Evolutionary conservation across 2,888 invertebrate species (phyloP).

Genomic region (Lasioglossum zephyrum): DNA sequence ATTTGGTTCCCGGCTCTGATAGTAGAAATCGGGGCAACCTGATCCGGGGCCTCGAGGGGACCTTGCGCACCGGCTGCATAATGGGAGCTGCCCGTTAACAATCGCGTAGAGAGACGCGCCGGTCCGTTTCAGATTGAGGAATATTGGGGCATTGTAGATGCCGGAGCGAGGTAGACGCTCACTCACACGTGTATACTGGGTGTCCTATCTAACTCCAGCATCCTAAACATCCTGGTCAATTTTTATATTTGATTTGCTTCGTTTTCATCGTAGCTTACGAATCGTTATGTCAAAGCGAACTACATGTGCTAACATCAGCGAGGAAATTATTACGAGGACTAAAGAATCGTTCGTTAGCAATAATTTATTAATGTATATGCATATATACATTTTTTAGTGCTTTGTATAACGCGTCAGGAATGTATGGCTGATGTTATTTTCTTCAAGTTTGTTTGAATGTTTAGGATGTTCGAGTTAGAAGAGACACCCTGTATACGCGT

Average conservation of each 20-base stretch:
- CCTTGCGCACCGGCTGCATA: slow-evolving; percentile 60
- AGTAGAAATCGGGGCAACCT: slow-evolving; percentile 76
- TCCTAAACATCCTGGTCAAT: background rate
- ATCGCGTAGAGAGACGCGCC: slow-evolving; percentile 76
- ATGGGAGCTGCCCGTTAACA: slow-evolving; percentile 74
- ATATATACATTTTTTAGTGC: too few relatives aligned
- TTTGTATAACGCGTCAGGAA: too few relatives aligned
- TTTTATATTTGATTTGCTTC: background rate
- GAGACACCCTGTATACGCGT: background rate
- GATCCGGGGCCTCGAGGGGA: slow-evolving; percentile 74
- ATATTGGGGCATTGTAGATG: slow-evolving; percentile 77
- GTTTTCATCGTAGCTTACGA: background rate
- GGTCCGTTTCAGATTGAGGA: slow-evolving; percentile 77
- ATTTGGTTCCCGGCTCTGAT: slow-evolving; percentile 57
- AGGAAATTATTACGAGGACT: background rate
- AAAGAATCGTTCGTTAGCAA: too few relatives aligned
- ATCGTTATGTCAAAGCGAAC: background rate
- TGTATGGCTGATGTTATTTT: too few relatives aligned
- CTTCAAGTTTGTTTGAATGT: too few relatives aligned
- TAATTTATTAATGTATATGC: too few relatives aligned
- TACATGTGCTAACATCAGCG: background rate
- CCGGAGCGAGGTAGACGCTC: slow-evolving; percentile 29
- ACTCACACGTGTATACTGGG: background rate
- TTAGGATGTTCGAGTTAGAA: background rate
- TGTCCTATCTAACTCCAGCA: background rate